phyloP scores from a whole-genome alignment of 1,140 invertebrate species.

The Stenopsyche tienmushanensis region DNA sequence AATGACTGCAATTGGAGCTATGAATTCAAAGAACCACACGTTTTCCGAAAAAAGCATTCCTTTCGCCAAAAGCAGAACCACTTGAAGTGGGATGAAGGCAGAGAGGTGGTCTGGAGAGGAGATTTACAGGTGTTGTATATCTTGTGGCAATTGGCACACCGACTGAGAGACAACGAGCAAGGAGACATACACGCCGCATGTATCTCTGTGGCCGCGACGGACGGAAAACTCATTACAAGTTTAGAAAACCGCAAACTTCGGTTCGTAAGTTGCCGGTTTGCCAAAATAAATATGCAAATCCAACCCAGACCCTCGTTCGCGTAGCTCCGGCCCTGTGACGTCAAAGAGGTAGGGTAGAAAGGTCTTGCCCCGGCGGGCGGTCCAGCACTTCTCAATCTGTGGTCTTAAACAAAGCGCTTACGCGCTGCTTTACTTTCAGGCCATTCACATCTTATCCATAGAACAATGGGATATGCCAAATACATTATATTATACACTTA shows the following conservation, averaged over 20 bases:
- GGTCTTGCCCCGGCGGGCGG: background rate
- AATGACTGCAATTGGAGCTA: too few relatives aligned
- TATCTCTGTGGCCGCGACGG: slow-evolving; percentile 8
- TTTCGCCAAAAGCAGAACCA: too few relatives aligned
- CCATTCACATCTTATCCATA: too few relatives aligned
- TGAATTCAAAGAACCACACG: too few relatives aligned
- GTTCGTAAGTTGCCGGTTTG: slow-evolving; percentile 35
- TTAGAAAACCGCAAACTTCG: slow-evolving; percentile 39
- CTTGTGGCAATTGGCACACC: slow-evolving; percentile 6
- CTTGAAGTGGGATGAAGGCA: too few relatives aligned
- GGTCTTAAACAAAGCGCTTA: background rate
- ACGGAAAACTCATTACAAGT: slow-evolving; percentile 40
- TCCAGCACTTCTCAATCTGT: background rate
- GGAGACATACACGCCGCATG: background rate
- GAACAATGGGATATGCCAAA: too few relatives aligned
- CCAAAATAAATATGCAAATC: slow-evolving; percentile 41
- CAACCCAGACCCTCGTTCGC: background rate
- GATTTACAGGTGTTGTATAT: too few relatives aligned
- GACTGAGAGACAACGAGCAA: background rate
- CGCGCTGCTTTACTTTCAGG: background rate
- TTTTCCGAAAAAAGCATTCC: too few relatives aligned
- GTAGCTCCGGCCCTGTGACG: background rate
- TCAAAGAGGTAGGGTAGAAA: too few relatives aligned
- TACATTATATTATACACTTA: too few relatives aligned
- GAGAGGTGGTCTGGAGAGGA: too few relatives aligned